A percentile compares a stretch with the other conserved stretches of the same genome.
phyloP scores from a whole-genome alignment of 1,140 invertebrate species.

The Drosophila guanche region DNA sequence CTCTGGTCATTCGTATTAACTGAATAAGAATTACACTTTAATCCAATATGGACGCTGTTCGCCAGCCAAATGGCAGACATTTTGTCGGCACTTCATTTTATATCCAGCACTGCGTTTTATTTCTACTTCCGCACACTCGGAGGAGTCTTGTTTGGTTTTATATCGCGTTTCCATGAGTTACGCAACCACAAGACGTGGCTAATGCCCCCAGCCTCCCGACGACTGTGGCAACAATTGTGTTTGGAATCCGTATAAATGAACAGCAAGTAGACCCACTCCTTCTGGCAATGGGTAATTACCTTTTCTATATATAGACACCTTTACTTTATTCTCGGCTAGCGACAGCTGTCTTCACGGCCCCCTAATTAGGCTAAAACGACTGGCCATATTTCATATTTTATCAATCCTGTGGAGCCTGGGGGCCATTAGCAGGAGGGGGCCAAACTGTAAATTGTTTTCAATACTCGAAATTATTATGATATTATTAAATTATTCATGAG shows the following conservation, averaged over 20 bases:
- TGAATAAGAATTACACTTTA: slow-evolving; percentile 68
- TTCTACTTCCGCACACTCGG: slow-evolving; percentile 36
- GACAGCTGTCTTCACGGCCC: neutral
- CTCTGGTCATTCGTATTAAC: slow-evolving; percentile 69
- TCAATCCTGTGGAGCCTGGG: slow-evolving; percentile 24
- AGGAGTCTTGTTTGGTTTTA: slow-evolving; percentile 63
- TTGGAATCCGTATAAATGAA: slow-evolving; percentile 53
- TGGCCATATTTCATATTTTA: slow-evolving; percentile 49
- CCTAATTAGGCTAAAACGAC: slow-evolving; percentile 49
- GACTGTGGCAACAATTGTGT: slow-evolving; percentile 55
- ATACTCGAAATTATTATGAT: slow-evolving; percentile 58
- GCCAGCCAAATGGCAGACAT: slow-evolving; percentile 55
- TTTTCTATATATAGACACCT: slow-evolving; percentile 38
- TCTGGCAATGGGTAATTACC: neutral
- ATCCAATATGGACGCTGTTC: slow-evolving; percentile 41
- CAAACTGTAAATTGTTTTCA: slow-evolving; percentile 66
- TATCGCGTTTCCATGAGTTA: slow-evolving; percentile 56
- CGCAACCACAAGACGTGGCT: slow-evolving; percentile 42
- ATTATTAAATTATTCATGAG: slow-evolving; percentile 65
- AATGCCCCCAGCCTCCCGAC: slow-evolving; percentile 17
- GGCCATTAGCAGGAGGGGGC: slow-evolving; percentile 22
- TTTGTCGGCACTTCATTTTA: slow-evolving; percentile 70
- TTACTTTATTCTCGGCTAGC: slow-evolving; percentile 28
- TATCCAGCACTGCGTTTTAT: slow-evolving; percentile 49
- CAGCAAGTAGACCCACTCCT: neutral